These are phyloP conservation scores for Octodonta nipae DNA, from an alignment of 2,888 invertebrate species.

Conservation along the genomic window DNA sequence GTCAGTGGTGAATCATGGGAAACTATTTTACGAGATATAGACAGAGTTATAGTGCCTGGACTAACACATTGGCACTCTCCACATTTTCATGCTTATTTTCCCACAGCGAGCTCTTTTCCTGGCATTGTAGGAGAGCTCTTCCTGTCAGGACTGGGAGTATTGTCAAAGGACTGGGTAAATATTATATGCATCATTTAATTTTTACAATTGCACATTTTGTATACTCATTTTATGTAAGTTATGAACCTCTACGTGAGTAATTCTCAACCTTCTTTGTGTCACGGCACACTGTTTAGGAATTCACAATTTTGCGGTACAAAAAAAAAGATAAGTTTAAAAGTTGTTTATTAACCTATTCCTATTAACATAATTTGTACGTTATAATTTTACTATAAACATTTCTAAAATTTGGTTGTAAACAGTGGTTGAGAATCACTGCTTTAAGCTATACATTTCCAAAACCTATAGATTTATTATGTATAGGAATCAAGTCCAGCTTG, in stretches of 20 bases:
- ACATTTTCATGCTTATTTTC: conserved; percentile 83
- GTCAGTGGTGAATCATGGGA: conserved; percentile 73
- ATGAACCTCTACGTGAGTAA: no score
- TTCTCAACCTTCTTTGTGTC: no score
- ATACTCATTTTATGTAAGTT: background rate
- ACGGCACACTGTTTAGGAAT: no score
- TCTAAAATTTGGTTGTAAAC: no score
- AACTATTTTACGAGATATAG: conserved; percentile 71
- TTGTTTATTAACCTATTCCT: no score
- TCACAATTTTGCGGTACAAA: no score
- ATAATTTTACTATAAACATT: no score
- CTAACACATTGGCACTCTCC: conserved; percentile 92
- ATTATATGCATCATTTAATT: background rate
- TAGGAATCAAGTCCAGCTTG: conserved; percentile 44
- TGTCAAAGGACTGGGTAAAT: conserved; percentile 24
- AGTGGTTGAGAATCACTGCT: no score
- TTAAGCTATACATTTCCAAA: no score
- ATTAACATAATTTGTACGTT: no score
- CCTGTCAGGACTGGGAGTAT: conserved; percentile 22
- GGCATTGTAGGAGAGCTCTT: conserved; percentile 60
- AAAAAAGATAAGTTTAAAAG: no score
- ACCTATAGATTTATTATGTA: conserved; percentile 6
- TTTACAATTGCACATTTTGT: background rate
- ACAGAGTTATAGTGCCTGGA: conserved; percentile 79
- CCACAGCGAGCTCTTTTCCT: conserved; percentile 75